A percentile compares a stretch with the other conserved stretches of the same genome.
These are phyloP conservation scores for Cinclus mexicanus DNA, from an alignment of 2,113 vertebrate genomes.

Conservation along the genomic window DNA sequence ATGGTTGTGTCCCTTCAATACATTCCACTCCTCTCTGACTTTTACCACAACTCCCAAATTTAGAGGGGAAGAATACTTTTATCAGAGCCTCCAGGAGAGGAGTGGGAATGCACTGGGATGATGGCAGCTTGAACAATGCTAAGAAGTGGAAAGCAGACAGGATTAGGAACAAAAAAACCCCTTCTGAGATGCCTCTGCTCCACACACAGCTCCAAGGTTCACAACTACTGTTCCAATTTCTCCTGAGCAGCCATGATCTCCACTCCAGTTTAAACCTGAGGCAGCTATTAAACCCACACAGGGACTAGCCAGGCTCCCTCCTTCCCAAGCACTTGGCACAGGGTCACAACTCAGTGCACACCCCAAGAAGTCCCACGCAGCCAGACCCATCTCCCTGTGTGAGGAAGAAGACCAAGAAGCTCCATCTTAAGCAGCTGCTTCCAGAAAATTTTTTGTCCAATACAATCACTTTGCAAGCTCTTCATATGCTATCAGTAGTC, in stretches of 20 bases:
- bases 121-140: not conserved
- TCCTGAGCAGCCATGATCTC: not conserved
- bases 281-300: not conserved
- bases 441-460: not conserved
- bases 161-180: not conserved
- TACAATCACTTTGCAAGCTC: not conserved
- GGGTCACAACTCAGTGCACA: fast-evolving
- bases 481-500: not conserved
- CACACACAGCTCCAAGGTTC: not conserved
- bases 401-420: not conserved
- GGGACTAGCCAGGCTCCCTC: not conserved
- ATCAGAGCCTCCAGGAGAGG: not conserved
- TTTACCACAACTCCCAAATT: not conserved
- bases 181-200: not conserved
- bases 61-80: not conserved
- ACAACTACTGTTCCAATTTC: not conserved
- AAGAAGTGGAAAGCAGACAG: not conserved
- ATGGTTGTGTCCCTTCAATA: not conserved
- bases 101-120: not conserved
- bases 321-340: not conserved
- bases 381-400: not conserved
- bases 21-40: not conserved
- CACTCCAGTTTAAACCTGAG: not conserved
- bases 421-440: not conserved
- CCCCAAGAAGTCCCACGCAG: not conserved